Conservation (phyloP, 2,797 vertebrate species). For the Chelon labrosus region DNA sequence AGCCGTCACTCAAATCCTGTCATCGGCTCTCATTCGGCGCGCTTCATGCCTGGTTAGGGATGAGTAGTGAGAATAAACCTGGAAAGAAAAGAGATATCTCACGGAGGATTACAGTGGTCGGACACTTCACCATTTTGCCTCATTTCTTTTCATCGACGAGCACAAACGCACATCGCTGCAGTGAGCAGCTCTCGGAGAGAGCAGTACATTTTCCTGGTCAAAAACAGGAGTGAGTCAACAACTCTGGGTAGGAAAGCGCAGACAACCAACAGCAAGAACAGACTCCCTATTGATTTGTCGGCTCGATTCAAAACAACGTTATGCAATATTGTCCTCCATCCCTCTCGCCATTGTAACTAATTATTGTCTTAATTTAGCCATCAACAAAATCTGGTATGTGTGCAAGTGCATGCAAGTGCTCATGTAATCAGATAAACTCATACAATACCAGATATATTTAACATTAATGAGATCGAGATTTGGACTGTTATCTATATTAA, state of each 20-base stretch:
- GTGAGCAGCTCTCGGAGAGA: constrained; percentile 20
- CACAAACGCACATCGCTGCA: constrained; percentile 18
- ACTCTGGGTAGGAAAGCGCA: constrained; percentile 30
- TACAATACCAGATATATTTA: constrained; percentile 52
- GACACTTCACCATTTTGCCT: constrained; percentile 17
- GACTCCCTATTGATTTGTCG: constrained; percentile 68
- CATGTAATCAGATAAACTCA: constrained; percentile 66
- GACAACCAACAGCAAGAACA: constrained; percentile 53
- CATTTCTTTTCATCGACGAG: constrained; percentile 14
- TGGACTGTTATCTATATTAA: constrained; percentile 33
- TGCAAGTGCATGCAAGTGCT: constrained; percentile 23
- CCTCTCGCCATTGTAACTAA: constrained; percentile 61
- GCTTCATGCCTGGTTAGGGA: constrained; percentile 46
- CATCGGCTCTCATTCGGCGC: constrained; percentile 22
- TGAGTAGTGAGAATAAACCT: constrained; percentile 42
- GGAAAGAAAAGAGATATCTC: constrained; percentile 25
- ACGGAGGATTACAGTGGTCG: constrained; percentile 23
- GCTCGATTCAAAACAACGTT: constrained; percentile 59
- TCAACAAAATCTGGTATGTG: constrained; percentile 54
- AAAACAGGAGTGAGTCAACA: constrained; percentile 52
- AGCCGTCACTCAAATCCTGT: constrained; percentile 59
- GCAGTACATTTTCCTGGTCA: constrained; percentile 25
- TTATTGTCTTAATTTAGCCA: constrained; percentile 73
- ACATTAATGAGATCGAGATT: constrained; percentile 31
- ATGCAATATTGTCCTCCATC: constrained; percentile 60